These are phyloP conservation scores for Drosophila grimshawi DNA, from an alignment of 1,140 invertebrate genomes.

Conservation along the genomic window DNA sequence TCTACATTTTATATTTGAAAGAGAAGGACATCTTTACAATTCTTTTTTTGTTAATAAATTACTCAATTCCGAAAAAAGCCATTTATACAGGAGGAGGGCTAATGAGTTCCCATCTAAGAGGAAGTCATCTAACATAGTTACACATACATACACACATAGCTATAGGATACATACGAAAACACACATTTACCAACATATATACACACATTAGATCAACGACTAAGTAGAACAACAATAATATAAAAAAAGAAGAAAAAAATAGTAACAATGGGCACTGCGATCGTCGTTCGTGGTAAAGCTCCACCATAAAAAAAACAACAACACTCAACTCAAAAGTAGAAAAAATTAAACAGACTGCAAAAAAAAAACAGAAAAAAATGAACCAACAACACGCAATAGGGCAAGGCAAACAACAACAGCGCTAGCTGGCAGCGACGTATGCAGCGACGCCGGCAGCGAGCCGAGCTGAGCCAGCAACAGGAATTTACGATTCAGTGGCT, in stretches of 20 bases:
- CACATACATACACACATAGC: slow-evolving; percentile 16
- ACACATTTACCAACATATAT: background rate
- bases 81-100: too few relatives aligned
- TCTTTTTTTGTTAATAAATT: too few relatives aligned
- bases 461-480: slow-evolving; percentile 72
- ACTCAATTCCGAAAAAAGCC: too few relatives aligned
- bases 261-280: slow-evolving; percentile 61
- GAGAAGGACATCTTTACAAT: too few relatives aligned
- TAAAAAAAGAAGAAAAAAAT: slow-evolving; percentile 20
- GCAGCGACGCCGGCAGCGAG: slow-evolving; percentile 29
- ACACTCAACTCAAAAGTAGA: slow-evolving; percentile 66
- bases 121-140: slow-evolving; percentile 60
- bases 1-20: too few relatives aligned
- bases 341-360: slow-evolving; percentile 78
- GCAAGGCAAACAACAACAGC: slow-evolving; percentile 81
- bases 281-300: slow-evolving; percentile 72
- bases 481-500: slow-evolving; percentile 82
- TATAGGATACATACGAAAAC: background rate
- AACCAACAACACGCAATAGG: slow-evolving; percentile 83
- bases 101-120: slow-evolving; percentile 29
- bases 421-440: slow-evolving; percentile 30
- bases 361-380: slow-evolving; percentile 55
- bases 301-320: slow-evolving; percentile 57
- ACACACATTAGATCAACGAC: slow-evolving; percentile 63
- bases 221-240: slow-evolving; percentile 67